Base-by-base conservation (phyloP, 2,113 vertebrate genomes). In the Lamprotornis superbus region DNA sequence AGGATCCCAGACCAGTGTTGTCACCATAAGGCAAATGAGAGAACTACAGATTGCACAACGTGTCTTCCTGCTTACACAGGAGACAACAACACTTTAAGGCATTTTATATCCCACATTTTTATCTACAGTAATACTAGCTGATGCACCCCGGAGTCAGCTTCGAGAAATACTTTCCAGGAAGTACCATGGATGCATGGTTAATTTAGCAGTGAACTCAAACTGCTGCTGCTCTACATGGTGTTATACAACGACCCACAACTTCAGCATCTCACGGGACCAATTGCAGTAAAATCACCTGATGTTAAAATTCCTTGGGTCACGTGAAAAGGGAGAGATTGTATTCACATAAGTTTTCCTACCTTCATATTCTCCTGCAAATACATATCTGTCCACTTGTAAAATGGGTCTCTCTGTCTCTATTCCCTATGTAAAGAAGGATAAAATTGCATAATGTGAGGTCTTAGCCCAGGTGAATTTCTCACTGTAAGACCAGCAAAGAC, bases 321-420 rank as follows among this genome's bases (percentile, higher is more conserved):
- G 4, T 39, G 28, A 67, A 85, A 88, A 93, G 75, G 39, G 46
- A 81, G 23, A 50, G 42, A n/a, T 16, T 53, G 33, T 16, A 55
- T 60, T 60, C 52, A 70, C 6, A 4, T 33, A 11, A n/a, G 18
- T 79, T 60, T 12, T 91, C 97, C 93, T 98, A 99, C 99, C 99
- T 98, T 99, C 99, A 97, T 99, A 99, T 61, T 99, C 98, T 49
- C 99, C 99, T 85, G 99, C 98, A 98, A 99, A 99, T 39, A 99
- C 98, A 11, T 99, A 99, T 60, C 97, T 98, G 94, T 99, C 99
- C 94, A 99, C 96, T 94, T 99, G 99, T 95, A 99, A 98, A 97
- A 99, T 98, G 60, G 99, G 99, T 80, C 98, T 98, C 70, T 99
- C 98, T 55, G 98, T 99, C 95, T 99, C 98, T 94, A 99, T 98